Evolutionary conservation across 1,140 invertebrate species (phyloP), one percentile per base, ranked within the genome.

Genomic region (Drosophila yakuba): DNA sequence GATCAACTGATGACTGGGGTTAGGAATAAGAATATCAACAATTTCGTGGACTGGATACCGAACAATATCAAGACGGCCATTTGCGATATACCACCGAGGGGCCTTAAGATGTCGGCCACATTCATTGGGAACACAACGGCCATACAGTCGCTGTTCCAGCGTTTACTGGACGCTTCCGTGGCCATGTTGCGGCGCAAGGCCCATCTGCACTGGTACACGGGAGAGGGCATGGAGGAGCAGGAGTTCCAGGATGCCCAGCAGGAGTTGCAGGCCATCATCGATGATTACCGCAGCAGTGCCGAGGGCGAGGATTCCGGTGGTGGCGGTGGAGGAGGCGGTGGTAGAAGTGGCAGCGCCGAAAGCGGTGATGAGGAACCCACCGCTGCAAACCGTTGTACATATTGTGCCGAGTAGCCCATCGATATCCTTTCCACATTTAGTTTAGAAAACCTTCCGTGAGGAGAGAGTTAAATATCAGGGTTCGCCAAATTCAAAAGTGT

Each of bases 131-230:
- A 95, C 73, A 94, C 94, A 0, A 97, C 97, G 3, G 95, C 96
- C 0, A 97, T 97, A 58, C 95, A 90, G 47, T 95, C 96, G 80
- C 91, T 97, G 4, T 97, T 97, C 91, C 96, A 96, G 91, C 93
- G 96, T 14, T 94, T 97, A 59, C 95, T 95, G 2, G 96, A 97
- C 72, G 95, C 96, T 71, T 97, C 96, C 93, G 61, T 25, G 23
- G 60, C 74, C 3, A 97, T 98, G 97, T 96, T 97, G 93, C 94
- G 96, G 74, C 94, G 97, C 60, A 96, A 97, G 92, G 97, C 97
- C 92, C 97, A 98, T 95, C 93, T 98, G 94, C 92, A 95, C 78
- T 95, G 93, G 94, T 95, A 95, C 77, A 96, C 95, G 43, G 95
- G 95, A n/a, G 96, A 97, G 90, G 96, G 96, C 39, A 96, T 97